These are phyloP conservation scores for Lithobates pipiens DNA, from an alignment of 2,797 vertebrate species.

Conservation along the genomic window DNA sequence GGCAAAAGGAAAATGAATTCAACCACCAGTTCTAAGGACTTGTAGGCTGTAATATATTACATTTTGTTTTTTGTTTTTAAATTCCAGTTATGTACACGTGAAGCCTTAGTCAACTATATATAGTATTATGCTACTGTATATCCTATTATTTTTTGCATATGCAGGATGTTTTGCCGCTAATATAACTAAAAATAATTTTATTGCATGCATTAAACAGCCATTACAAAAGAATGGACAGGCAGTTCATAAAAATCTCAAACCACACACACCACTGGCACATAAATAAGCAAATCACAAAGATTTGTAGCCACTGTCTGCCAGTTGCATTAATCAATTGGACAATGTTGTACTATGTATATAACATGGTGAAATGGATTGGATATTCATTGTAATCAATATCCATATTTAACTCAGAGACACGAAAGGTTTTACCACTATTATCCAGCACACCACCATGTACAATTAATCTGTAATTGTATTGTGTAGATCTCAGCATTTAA, in stretches of 20 bases:
- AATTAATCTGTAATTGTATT: conserved; percentile 9
- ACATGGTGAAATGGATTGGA: conserved; percentile 24
- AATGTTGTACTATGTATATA: conserved; percentile 20
- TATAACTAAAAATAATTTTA: background rate
- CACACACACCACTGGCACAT: background rate
- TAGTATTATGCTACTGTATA: too few species aligned
- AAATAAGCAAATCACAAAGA: conserved; percentile 1
- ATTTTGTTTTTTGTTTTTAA: too few species aligned
- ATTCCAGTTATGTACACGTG: too few species aligned
- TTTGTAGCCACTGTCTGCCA: background rate
- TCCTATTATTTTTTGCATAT: background rate
- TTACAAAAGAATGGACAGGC: background rate
- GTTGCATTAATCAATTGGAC: conserved; percentile 5
- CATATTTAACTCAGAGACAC: conserved; percentile 27
- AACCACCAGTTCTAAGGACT: too few species aligned
- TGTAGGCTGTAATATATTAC: too few species aligned
- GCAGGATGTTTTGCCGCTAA: background rate
- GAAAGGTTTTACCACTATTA: conserved; percentile 31
- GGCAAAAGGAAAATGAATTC: too few species aligned
- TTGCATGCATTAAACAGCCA: background rate
- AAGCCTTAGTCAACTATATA: too few species aligned
- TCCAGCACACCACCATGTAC: background rate
- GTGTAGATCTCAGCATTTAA: background rate
- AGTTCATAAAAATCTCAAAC: background rate
- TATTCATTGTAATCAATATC: conserved; percentile 20